Evolutionary conservation across 2,113 vertebrate genomes (phyloP).

Genomic region (Terrapene triunguis): DNA sequence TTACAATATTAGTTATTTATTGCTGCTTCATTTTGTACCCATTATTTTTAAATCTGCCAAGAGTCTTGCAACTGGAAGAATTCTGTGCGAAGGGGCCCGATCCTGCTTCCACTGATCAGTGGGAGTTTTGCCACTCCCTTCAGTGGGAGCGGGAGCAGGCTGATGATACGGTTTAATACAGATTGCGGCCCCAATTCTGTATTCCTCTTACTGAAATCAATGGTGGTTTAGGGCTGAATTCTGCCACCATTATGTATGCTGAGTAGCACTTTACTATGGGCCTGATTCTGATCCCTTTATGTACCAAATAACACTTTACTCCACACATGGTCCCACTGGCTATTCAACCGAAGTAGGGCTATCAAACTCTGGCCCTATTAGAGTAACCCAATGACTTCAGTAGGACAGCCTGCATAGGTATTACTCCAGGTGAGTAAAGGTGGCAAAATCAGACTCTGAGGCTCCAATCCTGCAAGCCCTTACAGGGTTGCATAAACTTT

Average conservation of each 20-base stretch:
- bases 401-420: not conserved
- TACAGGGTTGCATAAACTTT: not conserved
- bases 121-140: fast-evolving
- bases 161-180: fast-evolving
- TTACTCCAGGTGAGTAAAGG: not conserved
- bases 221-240: not conserved
- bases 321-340: not conserved
- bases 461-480: not conserved
- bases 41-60: slow-evolving; percentile 33
- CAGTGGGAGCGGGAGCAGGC: not conserved
- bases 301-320: not conserved
- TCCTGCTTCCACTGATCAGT: not conserved
- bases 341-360: not conserved
- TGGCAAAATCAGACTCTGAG: not conserved
- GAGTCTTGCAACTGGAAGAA: slow-evolving; percentile 19
- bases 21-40: slow-evolving; percentile 68
- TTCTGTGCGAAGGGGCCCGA: not conserved
- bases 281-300: not conserved
- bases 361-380: not conserved
- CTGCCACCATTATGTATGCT: fast-evolving
- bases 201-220: fast-evolving
- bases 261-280: not conserved
- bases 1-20: slow-evolving; percentile 56
- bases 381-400: not conserved
- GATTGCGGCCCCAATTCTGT: not conserved